Percentiles rank a stretch among this genome's conserved stretches.
These are phyloP conservation scores for Drosophila multiciliata DNA, from an alignment of 2,888 invertebrate species.

Conservation along the genomic window DNA sequence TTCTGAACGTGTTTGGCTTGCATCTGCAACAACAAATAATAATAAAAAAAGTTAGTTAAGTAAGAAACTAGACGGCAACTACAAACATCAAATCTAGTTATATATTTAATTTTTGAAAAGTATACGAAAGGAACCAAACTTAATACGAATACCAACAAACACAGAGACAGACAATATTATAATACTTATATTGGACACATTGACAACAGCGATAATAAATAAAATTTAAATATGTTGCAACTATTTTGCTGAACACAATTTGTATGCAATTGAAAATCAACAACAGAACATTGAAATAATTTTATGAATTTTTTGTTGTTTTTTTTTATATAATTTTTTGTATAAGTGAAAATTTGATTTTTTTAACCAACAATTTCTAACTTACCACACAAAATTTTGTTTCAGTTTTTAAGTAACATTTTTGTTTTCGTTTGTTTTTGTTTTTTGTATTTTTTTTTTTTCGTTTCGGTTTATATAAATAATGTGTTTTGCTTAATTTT, in stretches of 20 bases:
- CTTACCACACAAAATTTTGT: slow-evolving; percentile 85
- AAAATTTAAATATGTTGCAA: slow-evolving; percentile 54
- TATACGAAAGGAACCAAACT: slow-evolving; percentile 10
- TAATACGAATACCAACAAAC: slow-evolving; percentile 39
- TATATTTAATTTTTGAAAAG: slow-evolving; percentile 10
- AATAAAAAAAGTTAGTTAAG: slow-evolving; percentile 17
- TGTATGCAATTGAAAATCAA: slow-evolving; percentile 73
- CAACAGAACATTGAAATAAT: slow-evolving; percentile 59
- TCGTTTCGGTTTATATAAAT: slow-evolving; percentile 70
- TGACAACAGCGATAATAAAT: slow-evolving; percentile 64
- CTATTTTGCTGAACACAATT: slow-evolving; percentile 64
- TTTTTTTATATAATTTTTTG: slow-evolving; percentile 34
- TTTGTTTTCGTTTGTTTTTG: slow-evolving; percentile 42
- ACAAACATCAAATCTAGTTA: slow-evolving; percentile 23
- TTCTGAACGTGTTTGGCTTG: neutral
- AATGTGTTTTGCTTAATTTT: slow-evolving; percentile 65
- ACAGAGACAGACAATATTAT: slow-evolving; percentile 38
- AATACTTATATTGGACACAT: slow-evolving; percentile 53
- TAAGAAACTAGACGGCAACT: slow-evolving; percentile 28
- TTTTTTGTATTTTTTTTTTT: slow-evolving; percentile 54
- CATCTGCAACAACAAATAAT: slow-evolving; percentile 1
- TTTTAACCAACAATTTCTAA: slow-evolving; percentile 82
- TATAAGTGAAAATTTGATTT: slow-evolving; percentile 49
- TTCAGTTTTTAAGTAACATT: slow-evolving; percentile 74
- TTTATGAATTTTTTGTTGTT: slow-evolving; percentile 22